Evolutionary conservation across 1,140 invertebrate species (phyloP).

Genomic region (Bradynema listronoti): DNA sequence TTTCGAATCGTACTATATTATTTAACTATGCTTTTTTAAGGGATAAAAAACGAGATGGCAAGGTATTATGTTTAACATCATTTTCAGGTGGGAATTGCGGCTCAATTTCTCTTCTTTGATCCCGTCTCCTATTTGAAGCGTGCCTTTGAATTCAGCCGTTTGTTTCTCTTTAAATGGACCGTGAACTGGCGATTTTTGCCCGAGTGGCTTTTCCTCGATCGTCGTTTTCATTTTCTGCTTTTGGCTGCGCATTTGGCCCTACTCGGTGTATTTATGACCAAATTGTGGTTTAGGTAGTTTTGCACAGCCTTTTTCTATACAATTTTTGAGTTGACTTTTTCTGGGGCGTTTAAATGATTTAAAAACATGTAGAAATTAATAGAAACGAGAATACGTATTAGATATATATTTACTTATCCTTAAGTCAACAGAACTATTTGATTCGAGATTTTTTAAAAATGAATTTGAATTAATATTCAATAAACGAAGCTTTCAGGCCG

Average conservation of each 20-base stretch:
- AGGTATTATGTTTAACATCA: not conserved
- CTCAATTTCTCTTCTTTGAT: slow-evolving; percentile 78
- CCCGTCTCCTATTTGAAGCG: slow-evolving; percentile 76
- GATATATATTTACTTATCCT: no score
- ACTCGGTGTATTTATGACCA: slow-evolving; percentile 68
- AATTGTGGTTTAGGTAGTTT: slow-evolving; percentile 64
- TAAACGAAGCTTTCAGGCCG: no score
- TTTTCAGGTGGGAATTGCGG: slow-evolving; percentile 58
- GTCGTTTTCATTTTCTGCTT: slow-evolving; percentile 73
- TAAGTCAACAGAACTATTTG: no score
- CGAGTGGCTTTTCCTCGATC: slow-evolving; percentile 73
- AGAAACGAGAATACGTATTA: no score
- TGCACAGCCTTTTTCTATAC: no score
- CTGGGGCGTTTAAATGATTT: no score
- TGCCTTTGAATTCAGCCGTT: slow-evolving; percentile 84
- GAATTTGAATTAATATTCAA: not conserved
- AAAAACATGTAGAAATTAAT: no score
- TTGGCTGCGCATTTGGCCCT: slow-evolving; percentile 69
- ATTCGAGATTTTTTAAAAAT: not conserved
- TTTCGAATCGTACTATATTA: not conserved
- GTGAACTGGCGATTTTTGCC: slow-evolving; percentile 92
- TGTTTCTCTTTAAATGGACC: slow-evolving; percentile 95
- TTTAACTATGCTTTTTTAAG: not conserved
- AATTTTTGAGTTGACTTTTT: no score
- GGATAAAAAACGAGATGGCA: not conserved